Evolutionary conservation across 2,797 vertebrate species (phyloP).

Genomic region (Pteronotus mesoamericanus): DNA sequence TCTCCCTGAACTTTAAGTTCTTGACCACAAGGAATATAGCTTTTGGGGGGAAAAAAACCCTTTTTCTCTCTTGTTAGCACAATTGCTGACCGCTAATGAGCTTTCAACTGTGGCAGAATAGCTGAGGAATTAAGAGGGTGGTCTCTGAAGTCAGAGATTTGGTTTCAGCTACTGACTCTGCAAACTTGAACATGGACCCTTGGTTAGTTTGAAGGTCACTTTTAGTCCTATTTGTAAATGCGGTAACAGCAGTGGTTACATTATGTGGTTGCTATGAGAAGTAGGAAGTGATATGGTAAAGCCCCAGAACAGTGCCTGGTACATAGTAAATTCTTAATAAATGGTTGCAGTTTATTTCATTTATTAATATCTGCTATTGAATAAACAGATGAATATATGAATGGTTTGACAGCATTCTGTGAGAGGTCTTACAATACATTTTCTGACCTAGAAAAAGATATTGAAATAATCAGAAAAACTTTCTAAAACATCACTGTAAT

Average conservation of each 20-base stretch:
- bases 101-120: not conserved
- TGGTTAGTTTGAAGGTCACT: not conserved
- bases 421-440: not conserved
- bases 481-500: not conserved
- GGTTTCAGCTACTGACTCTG: not conserved
- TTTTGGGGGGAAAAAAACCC: not conserved
- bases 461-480: not conserved
- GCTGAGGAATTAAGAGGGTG: not conserved
- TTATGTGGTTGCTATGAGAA: not conserved
- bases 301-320: not conserved
- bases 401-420: not conserved
- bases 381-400: not conserved
- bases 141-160: not conserved
- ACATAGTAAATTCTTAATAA: not conserved
- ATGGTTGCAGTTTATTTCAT: not conserved
- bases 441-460: constrained; percentile 27
- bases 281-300: not conserved
- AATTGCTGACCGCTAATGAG: not conserved
- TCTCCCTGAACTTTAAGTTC: not conserved
- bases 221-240: not conserved
- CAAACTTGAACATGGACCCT: not conserved
- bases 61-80: not conserved
- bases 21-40: not conserved
- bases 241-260: not conserved
- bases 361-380: not conserved